These are phyloP conservation scores for Petaurus breviceps DNA, from an alignment of 2,113 vertebrate species.

Conservation along the genomic window DNA sequence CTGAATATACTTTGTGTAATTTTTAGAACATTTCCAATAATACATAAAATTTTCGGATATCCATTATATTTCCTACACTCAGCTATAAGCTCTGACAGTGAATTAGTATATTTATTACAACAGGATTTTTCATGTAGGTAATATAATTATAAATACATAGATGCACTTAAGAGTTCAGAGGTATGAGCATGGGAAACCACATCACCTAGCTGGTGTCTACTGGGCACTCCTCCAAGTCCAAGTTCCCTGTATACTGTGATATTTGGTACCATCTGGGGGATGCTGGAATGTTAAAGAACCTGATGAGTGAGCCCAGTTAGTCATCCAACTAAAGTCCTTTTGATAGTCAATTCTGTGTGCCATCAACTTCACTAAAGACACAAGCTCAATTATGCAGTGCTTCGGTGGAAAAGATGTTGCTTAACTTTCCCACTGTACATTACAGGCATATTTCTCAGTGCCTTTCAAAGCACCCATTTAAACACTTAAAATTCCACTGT, in stretches of 20 bases:
- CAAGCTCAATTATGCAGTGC: background rate
- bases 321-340: background rate
- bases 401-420: background rate
- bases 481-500: background rate
- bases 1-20: background rate
- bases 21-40: background rate
- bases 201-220: background rate
- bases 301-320: background rate
- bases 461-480: background rate
- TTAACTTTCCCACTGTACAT: background rate
- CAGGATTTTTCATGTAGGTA: background rate
- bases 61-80: background rate
- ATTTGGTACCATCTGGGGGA: conserved; percentile 17
- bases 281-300: conserved; percentile 25
- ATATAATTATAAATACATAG: background rate
- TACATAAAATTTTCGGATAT: background rate
- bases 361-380: conserved; percentile 4
- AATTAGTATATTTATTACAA: background rate
- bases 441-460: conserved; percentile 5
- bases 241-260: background rate
- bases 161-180: background rate
- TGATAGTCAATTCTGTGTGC: conserved; percentile 10
- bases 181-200: background rate
- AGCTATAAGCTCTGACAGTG: background rate
- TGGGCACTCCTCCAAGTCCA: background rate